phyloP scores from a whole-genome alignment of 2,888 invertebrate genomes.

The Callyntrura guangdongensis region DNA sequence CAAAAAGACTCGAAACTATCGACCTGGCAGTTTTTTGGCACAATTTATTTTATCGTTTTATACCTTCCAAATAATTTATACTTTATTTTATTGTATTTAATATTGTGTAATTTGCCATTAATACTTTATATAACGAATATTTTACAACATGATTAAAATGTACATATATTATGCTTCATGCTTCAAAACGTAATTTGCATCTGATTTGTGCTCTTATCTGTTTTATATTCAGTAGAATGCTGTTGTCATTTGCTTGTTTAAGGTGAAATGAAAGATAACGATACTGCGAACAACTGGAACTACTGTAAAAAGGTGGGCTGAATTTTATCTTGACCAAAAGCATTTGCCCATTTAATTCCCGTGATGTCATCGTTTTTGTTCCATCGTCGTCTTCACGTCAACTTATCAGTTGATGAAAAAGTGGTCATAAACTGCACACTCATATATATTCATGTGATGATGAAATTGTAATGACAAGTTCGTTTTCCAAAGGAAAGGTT shows the following conservation, averaged over 20 bases:
- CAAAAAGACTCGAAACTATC: too few relatives aligned
- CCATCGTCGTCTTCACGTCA: not conserved
- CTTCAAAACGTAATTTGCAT: not conserved
- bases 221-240: not conserved
- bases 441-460: not conserved
- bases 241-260: not conserved
- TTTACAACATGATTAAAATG: too few relatives aligned
- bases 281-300: not conserved
- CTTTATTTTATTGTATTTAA: too few relatives aligned
- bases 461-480: not conserved
- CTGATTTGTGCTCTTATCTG: not conserved
- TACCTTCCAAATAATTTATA: too few relatives aligned
- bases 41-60: too few relatives aligned
- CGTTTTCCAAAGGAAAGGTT: not conserved
- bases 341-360: slow-evolving; percentile 21
- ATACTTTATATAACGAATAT: too few relatives aligned
- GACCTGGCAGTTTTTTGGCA: too few relatives aligned
- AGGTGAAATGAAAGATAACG: not conserved
- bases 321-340: slow-evolving; percentile 9
- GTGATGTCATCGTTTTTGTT: slow-evolving; percentile 37
- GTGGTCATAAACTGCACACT: not conserved
- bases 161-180: too few relatives aligned
- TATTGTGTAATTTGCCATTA: too few relatives aligned
- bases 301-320: too few relatives aligned
- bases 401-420: not conserved